A percentile compares a stretch with the other conserved stretches of the same genome.
phyloP scores from a whole-genome alignment of 2,113 vertebrate genomes.

The Apodemus speciosus region DNA sequence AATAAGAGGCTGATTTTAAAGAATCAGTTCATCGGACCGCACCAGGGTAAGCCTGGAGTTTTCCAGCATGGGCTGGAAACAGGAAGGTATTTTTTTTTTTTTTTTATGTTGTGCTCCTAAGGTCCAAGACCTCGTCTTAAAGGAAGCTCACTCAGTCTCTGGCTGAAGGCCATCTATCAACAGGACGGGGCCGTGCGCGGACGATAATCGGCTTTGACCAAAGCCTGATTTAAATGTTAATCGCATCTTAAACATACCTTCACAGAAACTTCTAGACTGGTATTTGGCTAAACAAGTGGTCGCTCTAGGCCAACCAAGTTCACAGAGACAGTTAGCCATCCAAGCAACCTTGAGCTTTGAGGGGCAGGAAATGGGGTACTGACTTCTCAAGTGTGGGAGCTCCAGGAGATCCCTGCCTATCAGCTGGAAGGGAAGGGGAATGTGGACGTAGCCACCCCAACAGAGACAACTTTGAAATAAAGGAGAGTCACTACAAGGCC shows the following conservation, averaged over 20 bases:
- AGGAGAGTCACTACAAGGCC: not conserved
- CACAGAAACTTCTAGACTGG: not conserved
- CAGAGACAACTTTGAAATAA: not conserved
- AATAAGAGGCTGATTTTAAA: not conserved
- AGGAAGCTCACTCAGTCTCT: not conserved
- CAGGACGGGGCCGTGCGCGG: not conserved
- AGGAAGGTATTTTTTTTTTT: not conserved
- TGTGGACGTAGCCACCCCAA: not conserved
- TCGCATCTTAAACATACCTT: conserved; percentile 31
- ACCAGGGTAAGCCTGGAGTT: not conserved
- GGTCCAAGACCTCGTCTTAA: not conserved
- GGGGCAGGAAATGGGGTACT: not conserved
- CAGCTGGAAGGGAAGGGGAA: not conserved
- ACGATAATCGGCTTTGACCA: conserved; percentile 9
- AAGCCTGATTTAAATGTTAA: conserved; percentile 45
- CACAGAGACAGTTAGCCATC: not conserved
- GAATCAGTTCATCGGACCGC: not conserved
- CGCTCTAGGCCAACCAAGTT: not conserved
- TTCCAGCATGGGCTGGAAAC: not conserved
- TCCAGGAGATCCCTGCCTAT: too few relatives aligned
- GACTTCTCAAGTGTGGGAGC: not conserved
- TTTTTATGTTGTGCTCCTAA: not conserved
- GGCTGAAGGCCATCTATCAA: not conserved
- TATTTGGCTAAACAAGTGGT: conserved; percentile 10
- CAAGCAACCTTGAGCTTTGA: not conserved